phyloP scores from a whole-genome alignment of 2,797 vertebrate genomes.

The Coregonus ussuriensis region DNA sequence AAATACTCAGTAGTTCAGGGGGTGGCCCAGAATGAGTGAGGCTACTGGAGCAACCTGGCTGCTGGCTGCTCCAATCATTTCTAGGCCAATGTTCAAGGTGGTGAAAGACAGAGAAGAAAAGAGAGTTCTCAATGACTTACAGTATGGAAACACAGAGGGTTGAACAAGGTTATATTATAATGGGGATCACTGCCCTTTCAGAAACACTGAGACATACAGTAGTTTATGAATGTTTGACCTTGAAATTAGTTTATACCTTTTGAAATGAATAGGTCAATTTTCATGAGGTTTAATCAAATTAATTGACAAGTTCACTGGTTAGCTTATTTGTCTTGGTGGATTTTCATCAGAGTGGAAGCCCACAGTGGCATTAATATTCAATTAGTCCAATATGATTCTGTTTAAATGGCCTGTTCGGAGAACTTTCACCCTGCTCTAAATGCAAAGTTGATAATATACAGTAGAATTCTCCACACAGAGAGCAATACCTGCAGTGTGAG shows the following conservation, averaged over 20 bases:
- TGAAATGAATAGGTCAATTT: neutral
- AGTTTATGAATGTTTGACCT: slow-evolving; percentile 9
- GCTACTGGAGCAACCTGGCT: slow-evolving; percentile 51
- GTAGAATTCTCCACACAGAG: neutral
- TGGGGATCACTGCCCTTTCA: neutral
- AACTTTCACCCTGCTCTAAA: neutral
- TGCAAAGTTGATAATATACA: neutral
- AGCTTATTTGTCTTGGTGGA: neutral
- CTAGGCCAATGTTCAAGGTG: slow-evolving; percentile 43
- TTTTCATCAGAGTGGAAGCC: too few species aligned
- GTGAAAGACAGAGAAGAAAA: slow-evolving; percentile 25
- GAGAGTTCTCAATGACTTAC: slow-evolving; percentile 4
- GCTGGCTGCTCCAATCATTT: slow-evolving; percentile 46
- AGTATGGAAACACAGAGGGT: neutral
- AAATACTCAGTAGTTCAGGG: slow-evolving; percentile 48
- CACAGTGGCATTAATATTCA: neutral
- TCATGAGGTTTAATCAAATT: neutral
- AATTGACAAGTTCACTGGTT: neutral
- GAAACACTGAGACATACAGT: slow-evolving; percentile 5
- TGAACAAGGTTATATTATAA: neutral
- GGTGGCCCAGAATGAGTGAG: slow-evolving; percentile 45
- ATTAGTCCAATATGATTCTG: neutral
- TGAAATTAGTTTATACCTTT: neutral
- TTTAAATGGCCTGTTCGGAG: neutral
- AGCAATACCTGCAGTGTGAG: neutral